Conservation (phyloP, 2,797 vertebrate genomes). For the Peromyscus eremicus region DNA sequence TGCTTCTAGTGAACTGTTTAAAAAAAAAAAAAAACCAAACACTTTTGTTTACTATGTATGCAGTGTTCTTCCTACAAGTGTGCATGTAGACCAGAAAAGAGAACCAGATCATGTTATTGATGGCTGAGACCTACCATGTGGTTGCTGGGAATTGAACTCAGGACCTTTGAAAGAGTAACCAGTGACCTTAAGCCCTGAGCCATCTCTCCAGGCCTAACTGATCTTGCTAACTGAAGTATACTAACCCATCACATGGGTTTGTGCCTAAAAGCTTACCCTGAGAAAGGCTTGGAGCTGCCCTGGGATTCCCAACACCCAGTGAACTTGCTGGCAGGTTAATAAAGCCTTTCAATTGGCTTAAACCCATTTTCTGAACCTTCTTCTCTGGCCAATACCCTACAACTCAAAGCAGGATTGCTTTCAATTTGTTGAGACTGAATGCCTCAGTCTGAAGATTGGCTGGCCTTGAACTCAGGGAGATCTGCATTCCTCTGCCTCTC, state of each 20-base stretch:
- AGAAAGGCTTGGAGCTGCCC: background rate
- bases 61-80: background rate
- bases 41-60: no score
- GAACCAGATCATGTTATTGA: no score
- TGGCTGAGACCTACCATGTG: no score
- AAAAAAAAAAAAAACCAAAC: no score
- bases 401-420: background rate
- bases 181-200: no score
- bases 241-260: background rate
- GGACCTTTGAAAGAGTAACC: no score
- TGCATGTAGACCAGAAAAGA: no score
- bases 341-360: background rate
- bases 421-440: background rate
- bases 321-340: background rate
- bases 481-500: background rate
- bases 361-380: background rate
- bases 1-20: background rate
- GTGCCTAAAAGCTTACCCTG: background rate
- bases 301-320: background rate
- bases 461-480: background rate
- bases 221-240: background rate
- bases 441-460: background rate
- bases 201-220: background rate
- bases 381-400: background rate
- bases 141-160: no score